Base-by-base conservation (phyloP, 2,113 vertebrate species). In the Oreochromis tanganicae region DNA sequence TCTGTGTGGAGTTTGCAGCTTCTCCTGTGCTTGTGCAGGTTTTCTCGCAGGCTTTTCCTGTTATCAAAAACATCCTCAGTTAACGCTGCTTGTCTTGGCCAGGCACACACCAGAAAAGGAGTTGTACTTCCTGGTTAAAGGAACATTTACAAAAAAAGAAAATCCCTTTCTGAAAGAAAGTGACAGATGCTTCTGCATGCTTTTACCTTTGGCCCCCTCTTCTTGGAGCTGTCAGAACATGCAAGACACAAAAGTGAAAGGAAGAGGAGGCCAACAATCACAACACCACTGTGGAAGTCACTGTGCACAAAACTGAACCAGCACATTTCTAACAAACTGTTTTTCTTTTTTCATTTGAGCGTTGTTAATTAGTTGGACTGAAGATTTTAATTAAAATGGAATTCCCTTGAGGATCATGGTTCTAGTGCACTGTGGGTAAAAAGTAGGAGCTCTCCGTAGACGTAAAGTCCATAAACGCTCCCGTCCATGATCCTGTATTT, bases 231-330 rank as follows among this genome's bases (percentile, higher is more conserved):
- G 61, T 32, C 54, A 82, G 36, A 43, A 59, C 84, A 29, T 27
- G 41, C 10, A 16, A 52, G 10, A 52, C 21, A 24, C 21, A 21
- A 24, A 9, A n/a, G 24, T 7, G 41, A 75, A 73, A 73, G 41
- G n/a, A 73, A 48, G 41, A 17, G 27, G 68, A 73, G 66, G 66
- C 66, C 68, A 75, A 19, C 71, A 32, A 29, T 50, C 0, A 5
- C 71, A n/a, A 29, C 24, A 5, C 10, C 10, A 5, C 43, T 11
- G 9, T 50, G 73, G 16, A 5, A 12, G 6, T 13, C 73, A 0
- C 13, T 13, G 16, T 0, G 1, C 43, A 11, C 27, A 50, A 50
- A 19, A n/a, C 4, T 4, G 16, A 12, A 32, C 0, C 27, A 50
- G 43, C 32, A 6, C 43, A 0, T 29, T 12, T 78, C 43, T 19